Base-by-base conservation (phyloP, 2,888 invertebrate species). In the Scaptodrosophila latifasciaeformis region DNA sequence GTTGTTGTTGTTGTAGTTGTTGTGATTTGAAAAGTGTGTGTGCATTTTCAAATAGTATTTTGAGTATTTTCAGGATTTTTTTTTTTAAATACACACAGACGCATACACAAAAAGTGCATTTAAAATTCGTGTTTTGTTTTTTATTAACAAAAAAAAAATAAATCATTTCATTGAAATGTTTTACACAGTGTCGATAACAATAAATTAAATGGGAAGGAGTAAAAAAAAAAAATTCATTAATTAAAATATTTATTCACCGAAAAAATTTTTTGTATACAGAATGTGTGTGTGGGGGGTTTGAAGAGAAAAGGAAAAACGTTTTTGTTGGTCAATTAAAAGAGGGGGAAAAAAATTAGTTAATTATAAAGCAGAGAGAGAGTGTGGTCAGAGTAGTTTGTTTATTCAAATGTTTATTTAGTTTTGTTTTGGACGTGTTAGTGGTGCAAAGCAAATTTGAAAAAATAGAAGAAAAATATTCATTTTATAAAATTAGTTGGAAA, bases 381-480 rank as follows among this genome's bases (percentile, higher is more conserved):
- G n/a, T n/a, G n/a, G n/a, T n/a, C n/a, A n/a, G n/a, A n/a, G n/a
- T n/a, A n/a, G n/a, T n/a, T n/a, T n/a, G 13, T 40, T 12, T 15
- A 15, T 50, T 55, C 31, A 29, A 10, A 39, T 48, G 46, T 37
- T 17, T 37, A 18, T 34, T 59, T 47, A 59, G 39, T 44, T 49
- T 48, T 42, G n/a, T 40, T 31, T 30, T 49, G 37, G 35, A 40
- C 31, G 12, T 48, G 49, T 18, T n/a, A 6, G 49, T 43, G 49
- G 46, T 53, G 29, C 59, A 75, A 75, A 71, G 67, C 59, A 75
- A 59, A 57, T 62, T 69, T 52, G 67, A 63, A 75, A 27, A n/a
- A 70, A 66, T 68, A 75, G 78, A 75, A 75, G 78, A 74, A 60
- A 66, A 71, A 78, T 59, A 69, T 54, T 50, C 44, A 54, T 49